Evolutionary conservation across 2,888 invertebrate species (phyloP).

Genomic region (Phyto melanocephala): DNA sequence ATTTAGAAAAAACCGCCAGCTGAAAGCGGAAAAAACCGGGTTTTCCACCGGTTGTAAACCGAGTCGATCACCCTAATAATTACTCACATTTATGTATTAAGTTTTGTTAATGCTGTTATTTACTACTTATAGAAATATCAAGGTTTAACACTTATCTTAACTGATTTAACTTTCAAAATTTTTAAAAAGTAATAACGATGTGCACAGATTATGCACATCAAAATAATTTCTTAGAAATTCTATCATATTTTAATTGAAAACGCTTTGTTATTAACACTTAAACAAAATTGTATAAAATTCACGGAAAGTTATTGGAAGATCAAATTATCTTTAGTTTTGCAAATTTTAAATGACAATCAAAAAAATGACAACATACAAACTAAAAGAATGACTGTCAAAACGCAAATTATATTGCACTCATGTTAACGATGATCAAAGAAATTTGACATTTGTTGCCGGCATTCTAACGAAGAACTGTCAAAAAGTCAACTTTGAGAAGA

Average conservation of each 20-base stretch:
- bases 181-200: too few species aligned
- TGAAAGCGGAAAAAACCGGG: too few species aligned
- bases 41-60: too few species aligned
- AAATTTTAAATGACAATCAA: constrained; percentile 33
- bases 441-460: constrained; percentile 57
- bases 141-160: too few species aligned
- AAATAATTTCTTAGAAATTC: not conserved
- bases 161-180: too few species aligned
- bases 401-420: constrained; percentile 2
- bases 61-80: too few species aligned
- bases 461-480: constrained; percentile 58
- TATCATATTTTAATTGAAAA: not conserved
- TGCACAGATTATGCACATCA: constrained; percentile 10
- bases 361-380: constrained; percentile 4
- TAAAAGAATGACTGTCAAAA: constrained; percentile 42
- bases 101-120: too few species aligned
- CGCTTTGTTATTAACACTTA: not conserved
- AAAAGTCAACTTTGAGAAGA: constrained; percentile 28
- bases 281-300: constrained; percentile 4
- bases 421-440: constrained; percentile 49
- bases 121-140: too few species aligned
- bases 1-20: too few species aligned
- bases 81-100: too few species aligned
- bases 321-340: not conserved
- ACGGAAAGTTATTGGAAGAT: not conserved